phyloP scores from a whole-genome alignment of 2,888 invertebrate species.

The Dermolepida albohirtum region DNA sequence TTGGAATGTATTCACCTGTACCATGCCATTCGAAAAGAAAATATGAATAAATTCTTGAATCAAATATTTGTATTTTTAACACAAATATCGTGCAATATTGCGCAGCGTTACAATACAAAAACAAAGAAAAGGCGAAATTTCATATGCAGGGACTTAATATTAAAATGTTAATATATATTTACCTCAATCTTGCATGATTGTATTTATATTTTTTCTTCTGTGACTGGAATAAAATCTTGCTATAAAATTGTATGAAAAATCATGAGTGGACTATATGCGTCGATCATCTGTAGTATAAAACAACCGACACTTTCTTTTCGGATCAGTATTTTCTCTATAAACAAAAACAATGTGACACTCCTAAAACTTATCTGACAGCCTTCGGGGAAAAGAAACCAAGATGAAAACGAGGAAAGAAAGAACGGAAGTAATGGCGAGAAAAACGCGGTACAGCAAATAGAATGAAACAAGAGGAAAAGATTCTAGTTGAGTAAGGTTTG shows the following conservation, averaged over 20 bases:
- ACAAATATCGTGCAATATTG: too few species aligned
- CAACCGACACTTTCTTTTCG: not conserved
- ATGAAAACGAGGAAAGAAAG: conserved; percentile 2
- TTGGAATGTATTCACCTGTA: too few species aligned
- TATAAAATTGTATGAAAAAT: not conserved
- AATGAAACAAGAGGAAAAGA: conserved; percentile 36
- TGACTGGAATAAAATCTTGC: too few species aligned
- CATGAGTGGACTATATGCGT: not conserved
- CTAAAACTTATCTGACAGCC: conserved; percentile 35
- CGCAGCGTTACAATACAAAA: too few species aligned
- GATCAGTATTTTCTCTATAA: conserved; percentile 33
- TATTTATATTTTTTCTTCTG: not conserved
- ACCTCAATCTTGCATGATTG: too few species aligned
- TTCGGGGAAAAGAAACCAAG: conserved; percentile 1
- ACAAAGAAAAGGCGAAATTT: too few species aligned
- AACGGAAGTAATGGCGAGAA: conserved; percentile 7
- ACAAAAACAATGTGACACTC: conserved; percentile 36
- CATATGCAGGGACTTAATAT: too few species aligned
- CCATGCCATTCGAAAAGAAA: too few species aligned
- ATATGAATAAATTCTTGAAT: too few species aligned
- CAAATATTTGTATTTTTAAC: too few species aligned
- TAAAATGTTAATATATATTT: too few species aligned
- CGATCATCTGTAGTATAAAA: conserved; percentile 1
- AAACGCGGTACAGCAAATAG: conserved; percentile 19
- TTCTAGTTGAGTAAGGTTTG: conserved; percentile 46